Conservation (phyloP, 2,888 invertebrate species). For the Agapostemon virescens region DNA sequence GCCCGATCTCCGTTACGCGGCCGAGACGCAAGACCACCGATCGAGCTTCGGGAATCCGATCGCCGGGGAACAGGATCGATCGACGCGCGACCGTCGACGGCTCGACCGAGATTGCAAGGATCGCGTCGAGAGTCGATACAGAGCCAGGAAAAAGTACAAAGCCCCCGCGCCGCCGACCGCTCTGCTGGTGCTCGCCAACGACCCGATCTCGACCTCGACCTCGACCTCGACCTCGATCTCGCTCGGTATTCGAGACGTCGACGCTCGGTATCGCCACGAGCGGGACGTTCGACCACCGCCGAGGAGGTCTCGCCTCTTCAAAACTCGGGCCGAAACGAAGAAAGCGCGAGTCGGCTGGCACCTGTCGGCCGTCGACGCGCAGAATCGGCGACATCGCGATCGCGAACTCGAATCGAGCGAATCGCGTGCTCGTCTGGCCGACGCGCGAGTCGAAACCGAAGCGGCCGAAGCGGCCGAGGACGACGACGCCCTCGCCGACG, state of each 20-base stretch:
- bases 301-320: slow-evolving; percentile 86
- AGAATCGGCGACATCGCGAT: slow-evolving; percentile 57
- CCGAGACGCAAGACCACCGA: slow-evolving; percentile 22
- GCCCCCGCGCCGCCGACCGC: slow-evolving; percentile 85
- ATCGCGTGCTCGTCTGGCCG: neutral
- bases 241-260: slow-evolving; percentile 80
- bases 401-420: neutral
- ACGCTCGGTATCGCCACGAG: slow-evolving; percentile 63
- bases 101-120: slow-evolving; percentile 81
- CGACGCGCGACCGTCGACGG: slow-evolving; percentile 70
- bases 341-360: slow-evolving; percentile 78
- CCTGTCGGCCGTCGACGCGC: slow-evolving; percentile 50
- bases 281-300: slow-evolving; percentile 73
- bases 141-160: slow-evolving; percentile 89
- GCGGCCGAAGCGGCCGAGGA: neutral
- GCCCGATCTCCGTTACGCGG: slow-evolving; percentile 84
- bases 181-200: slow-evolving; percentile 76
- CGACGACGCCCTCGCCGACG: neutral
- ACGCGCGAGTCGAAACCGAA: neutral
- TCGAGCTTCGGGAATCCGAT: slow-evolving; percentile 17
- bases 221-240: slow-evolving; percentile 75
- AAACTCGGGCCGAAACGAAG: slow-evolving; percentile 88
- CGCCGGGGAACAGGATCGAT: slow-evolving; percentile 19
- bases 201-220: slow-evolving; percentile 76
- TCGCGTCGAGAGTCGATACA: slow-evolving; percentile 74